These are phyloP conservation scores for Biston betularia DNA, from an alignment of 2,888 invertebrate species.

Conservation along the genomic window DNA sequence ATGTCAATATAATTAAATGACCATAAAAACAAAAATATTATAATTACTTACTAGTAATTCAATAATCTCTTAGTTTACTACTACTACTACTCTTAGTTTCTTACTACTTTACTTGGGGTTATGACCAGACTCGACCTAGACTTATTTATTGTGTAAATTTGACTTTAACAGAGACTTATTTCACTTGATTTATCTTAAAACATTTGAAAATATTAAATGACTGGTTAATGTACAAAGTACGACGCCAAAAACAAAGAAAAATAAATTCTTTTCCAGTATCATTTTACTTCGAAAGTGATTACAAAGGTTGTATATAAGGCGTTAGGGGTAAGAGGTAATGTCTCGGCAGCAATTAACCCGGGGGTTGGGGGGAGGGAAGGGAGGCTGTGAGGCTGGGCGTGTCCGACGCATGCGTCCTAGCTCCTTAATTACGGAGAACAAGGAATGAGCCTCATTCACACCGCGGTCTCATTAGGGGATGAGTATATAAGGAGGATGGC, in stretches of 20 bases:
- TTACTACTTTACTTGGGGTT: neutral
- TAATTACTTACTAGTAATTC: no score
- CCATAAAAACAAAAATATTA: no score
- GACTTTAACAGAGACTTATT: no score
- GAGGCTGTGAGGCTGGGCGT: constrained; percentile 84
- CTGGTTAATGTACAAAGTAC: no score
- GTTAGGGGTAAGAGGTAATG: constrained; percentile 84
- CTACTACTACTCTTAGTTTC: no score
- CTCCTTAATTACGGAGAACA: constrained; percentile 79
- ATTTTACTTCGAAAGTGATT: constrained; percentile 45
- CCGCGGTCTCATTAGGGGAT: constrained; percentile 77
- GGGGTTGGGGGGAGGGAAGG: constrained; percentile 60
- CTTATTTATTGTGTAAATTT: no score
- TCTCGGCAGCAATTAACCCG: constrained; percentile 81
- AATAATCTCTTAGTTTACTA: no score
- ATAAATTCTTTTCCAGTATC: constrained; percentile 33
- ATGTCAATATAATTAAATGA: no score
- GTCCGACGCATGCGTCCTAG: constrained; percentile 78
- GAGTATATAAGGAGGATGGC: constrained; percentile 41
- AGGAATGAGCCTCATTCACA: constrained; percentile 72
- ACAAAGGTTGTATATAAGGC: constrained; percentile 66
- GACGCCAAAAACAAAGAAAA: no score
- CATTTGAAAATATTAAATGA: no score
- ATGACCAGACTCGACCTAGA: constrained; percentile 1
- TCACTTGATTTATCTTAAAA: no score